Conservation (phyloP, 2,888 invertebrate species). For the Tachina lurida region DNA sequence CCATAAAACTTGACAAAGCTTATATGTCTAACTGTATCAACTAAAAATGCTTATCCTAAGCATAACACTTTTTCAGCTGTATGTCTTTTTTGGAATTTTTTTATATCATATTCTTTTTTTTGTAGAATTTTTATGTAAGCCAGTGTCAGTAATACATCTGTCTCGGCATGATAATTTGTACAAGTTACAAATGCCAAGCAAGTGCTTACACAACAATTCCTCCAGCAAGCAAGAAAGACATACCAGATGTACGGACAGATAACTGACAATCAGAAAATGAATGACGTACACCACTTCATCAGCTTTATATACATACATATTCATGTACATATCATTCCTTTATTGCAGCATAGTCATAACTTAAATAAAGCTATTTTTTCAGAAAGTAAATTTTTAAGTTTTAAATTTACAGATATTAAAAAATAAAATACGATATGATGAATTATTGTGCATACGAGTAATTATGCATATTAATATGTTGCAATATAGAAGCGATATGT, state of each 20-base stretch:
- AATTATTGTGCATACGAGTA: too few species aligned
- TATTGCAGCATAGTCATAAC: too few species aligned
- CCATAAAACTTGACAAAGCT: background rate
- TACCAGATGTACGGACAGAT: background rate
- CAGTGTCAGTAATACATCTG: conserved; percentile 71
- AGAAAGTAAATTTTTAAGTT: too few species aligned
- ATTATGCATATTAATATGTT: too few species aligned
- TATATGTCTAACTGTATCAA: background rate
- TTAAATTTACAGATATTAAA: too few species aligned
- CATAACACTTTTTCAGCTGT: conserved; percentile 46
- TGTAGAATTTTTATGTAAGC: conserved; percentile 61
- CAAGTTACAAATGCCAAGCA: conserved; percentile 69
- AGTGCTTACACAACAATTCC: conserved; percentile 58
- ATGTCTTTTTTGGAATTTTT: background rate
- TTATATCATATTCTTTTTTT: background rate
- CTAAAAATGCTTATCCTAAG: conserved; percentile 32
- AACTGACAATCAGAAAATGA: conserved; percentile 7
- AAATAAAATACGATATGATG: too few species aligned
- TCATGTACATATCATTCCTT: too few species aligned
- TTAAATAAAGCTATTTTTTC: too few species aligned
- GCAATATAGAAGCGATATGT: too few species aligned
- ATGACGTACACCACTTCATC: conserved; percentile 36
- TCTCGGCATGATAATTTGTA: conserved; percentile 72
- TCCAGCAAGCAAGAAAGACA: conserved; percentile 30
- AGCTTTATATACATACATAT: background rate